Conservation (phyloP, 2,888 invertebrate species). For the Pachymerium ferrugineum region DNA sequence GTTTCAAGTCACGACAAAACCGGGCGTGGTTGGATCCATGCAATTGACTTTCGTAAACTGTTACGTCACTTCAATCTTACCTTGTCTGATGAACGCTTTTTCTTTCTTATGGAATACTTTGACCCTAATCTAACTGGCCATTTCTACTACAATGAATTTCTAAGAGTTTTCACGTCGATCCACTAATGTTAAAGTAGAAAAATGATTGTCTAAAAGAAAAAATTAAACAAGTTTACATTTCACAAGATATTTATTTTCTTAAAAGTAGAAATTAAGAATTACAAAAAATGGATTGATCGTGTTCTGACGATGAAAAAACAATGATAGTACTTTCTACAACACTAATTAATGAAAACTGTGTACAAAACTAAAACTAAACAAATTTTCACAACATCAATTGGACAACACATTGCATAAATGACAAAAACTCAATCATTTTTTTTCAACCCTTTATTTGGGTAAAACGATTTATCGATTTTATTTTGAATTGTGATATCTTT, state of each 20-base stretch:
- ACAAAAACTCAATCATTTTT: not conserved
- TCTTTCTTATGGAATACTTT: constrained; percentile 28
- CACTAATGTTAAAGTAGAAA: not conserved
- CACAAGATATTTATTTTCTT: not conserved
- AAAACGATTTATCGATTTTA: not conserved
- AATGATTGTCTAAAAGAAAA: not conserved
- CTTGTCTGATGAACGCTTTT: not conserved
- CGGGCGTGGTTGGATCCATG: constrained; percentile 28
- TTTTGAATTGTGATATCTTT: too few species aligned
- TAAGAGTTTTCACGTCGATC: not conserved
- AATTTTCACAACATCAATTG: not conserved
- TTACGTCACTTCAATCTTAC: not conserved
- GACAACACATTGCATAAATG: not conserved
- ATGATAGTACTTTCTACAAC: not conserved
- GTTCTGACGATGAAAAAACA: not conserved
- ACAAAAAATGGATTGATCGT: not conserved
- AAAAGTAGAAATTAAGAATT: not conserved
- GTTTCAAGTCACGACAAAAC: constrained; percentile 23
- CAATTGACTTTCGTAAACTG: not conserved
- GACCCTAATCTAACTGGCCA: constrained; percentile 29
- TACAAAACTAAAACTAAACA: not conserved
- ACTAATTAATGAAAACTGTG: not conserved
- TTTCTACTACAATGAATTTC: constrained; percentile 23
- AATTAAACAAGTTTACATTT: not conserved
- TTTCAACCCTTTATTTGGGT: not conserved